Conservation (phyloP, 2,113 vertebrate genomes). For the Microtus richardsoni region DNA sequence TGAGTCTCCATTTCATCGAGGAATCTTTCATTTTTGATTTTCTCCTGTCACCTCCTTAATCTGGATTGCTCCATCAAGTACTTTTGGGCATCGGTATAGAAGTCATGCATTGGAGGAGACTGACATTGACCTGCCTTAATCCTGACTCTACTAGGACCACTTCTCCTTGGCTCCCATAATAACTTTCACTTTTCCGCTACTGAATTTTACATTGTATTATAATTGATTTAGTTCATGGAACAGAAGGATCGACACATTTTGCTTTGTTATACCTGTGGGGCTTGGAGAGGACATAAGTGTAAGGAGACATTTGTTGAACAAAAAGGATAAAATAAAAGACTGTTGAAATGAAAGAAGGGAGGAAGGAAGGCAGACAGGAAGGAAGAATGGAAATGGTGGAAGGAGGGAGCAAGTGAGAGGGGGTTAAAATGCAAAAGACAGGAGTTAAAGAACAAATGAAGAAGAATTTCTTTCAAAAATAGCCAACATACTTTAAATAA, state of each 20-base stretch:
- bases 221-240: neutral
- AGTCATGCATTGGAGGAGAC: neutral
- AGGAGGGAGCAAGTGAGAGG: accelerated
- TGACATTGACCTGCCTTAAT: too few relatives aligned
- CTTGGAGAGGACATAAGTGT: neutral
- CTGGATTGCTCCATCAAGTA: neutral
- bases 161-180: neutral
- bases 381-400: accelerated
- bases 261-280: neutral
- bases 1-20: neutral
- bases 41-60: neutral
- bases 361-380: too few relatives aligned
- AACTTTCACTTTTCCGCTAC: neutral
- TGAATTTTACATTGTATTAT: neutral
- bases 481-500: neutral
- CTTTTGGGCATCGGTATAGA: neutral
- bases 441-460: neutral
- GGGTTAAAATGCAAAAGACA: too few relatives aligned
- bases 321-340: neutral
- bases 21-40: neutral
- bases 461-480: neutral
- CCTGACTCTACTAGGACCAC: neutral
- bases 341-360: too few relatives aligned
- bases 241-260: neutral
- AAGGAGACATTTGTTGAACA: neutral